Conservation (phyloP, 2,888 invertebrate genomes). For the Bruchidius siliquastri region DNA sequence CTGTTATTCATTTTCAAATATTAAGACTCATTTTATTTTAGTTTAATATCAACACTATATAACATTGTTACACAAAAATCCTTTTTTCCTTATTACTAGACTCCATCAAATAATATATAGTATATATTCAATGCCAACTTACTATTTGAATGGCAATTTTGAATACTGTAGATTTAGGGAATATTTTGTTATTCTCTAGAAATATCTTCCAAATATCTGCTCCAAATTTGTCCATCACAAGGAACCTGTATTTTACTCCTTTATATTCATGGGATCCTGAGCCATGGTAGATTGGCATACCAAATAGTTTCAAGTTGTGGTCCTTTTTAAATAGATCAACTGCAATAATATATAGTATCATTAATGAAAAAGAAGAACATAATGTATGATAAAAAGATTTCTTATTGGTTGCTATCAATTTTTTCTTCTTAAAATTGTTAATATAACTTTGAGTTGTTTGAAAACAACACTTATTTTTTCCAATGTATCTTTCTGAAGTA, state of each 20-base stretch:
- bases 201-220: slow-evolving; percentile 79
- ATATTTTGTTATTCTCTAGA: slow-evolving; percentile 58
- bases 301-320: slow-evolving; percentile 66
- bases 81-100: too few relatives aligned
- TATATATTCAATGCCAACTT: slow-evolving; percentile 33
- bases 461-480: too few relatives aligned
- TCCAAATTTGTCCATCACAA: slow-evolving; percentile 86
- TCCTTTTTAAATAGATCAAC: slow-evolving; percentile 66
- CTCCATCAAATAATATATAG: too few relatives aligned
- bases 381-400: too few relatives aligned
- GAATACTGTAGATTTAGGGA: slow-evolving; percentile 72
- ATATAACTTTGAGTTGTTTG: too few relatives aligned
- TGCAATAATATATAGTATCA: slow-evolving; percentile 42
- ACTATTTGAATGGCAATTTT: slow-evolving; percentile 82
- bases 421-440: too few relatives aligned
- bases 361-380: neutral
- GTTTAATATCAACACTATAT: too few relatives aligned
- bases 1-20: too few relatives aligned
- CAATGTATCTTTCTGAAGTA: too few relatives aligned
- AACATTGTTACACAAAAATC: too few relatives aligned
- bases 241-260: slow-evolving; percentile 77
- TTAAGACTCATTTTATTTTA: too few relatives aligned
- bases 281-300: slow-evolving; percentile 80
- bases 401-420: too few relatives aligned
- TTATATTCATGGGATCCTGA: slow-evolving; percentile 78